A percentile compares a stretch with the other conserved stretches of the same genome.
These are phyloP conservation scores for Euglossa dilemma DNA, from an alignment of 1,140 invertebrate species.

Conservation along the genomic window DNA sequence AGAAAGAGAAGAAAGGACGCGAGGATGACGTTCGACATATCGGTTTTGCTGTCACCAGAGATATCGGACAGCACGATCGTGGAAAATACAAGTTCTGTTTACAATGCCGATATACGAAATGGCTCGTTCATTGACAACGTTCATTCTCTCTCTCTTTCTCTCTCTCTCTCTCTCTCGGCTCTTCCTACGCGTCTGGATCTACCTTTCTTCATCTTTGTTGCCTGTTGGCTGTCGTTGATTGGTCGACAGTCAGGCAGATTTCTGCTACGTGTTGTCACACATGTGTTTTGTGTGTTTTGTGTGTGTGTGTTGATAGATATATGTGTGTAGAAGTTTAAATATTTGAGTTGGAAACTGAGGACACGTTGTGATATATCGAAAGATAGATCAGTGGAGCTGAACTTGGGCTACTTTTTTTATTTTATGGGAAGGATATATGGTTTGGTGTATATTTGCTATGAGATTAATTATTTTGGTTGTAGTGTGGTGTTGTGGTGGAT, in stretches of 20 bases:
- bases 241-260: background rate
- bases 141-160: slow-evolving; percentile 15
- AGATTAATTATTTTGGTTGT: too few species aligned
- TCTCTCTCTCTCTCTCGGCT: slow-evolving; percentile 14
- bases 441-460: too few species aligned
- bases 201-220: slow-evolving; percentile 18
- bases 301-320: background rate
- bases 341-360: background rate
- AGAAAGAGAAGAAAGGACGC: slow-evolving; percentile 15
- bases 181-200: background rate
- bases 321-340: background rate
- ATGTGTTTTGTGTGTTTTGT: too few species aligned
- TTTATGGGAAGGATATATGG: too few species aligned
- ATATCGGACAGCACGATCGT: slow-evolving; percentile 40
- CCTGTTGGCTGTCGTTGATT: background rate
- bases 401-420: too few species aligned
- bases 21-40: slow-evolving; percentile 44
- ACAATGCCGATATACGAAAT: slow-evolving; percentile 3
- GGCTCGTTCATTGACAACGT: slow-evolving; percentile 10
- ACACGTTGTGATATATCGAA: too few species aligned
- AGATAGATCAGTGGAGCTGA: too few species aligned
- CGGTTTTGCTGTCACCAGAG: slow-evolving; percentile 54
- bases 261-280: too few species aligned
- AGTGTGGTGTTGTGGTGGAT: too few species aligned
- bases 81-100: slow-evolving; percentile 4